Conservation (phyloP, 2,888 invertebrate genomes). For the Cephus spinipes region DNA sequence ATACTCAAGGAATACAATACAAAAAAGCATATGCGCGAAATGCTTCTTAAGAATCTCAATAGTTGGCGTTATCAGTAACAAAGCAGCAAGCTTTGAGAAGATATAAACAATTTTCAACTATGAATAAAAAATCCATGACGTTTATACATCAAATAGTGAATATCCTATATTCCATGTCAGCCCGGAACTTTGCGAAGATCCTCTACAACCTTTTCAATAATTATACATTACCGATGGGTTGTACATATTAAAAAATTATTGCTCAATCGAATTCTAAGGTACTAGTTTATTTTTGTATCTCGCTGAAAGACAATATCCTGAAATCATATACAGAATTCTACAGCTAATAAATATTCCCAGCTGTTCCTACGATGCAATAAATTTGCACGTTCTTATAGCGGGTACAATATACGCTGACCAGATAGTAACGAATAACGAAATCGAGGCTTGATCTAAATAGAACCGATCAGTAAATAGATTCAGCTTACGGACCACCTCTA, state of each 20-base stretch:
- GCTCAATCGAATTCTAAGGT: not conserved
- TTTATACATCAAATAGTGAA: not conserved
- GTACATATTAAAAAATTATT: not conserved
- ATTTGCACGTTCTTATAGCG: not conserved
- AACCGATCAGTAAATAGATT: conserved; percentile 65
- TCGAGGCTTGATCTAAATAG: conserved; percentile 64
- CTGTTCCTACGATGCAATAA: not conserved
- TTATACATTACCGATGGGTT: not conserved
- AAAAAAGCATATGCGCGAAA: not conserved
- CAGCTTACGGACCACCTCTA: conserved; percentile 46
- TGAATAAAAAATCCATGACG: not conserved
- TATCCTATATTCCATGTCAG: not conserved
- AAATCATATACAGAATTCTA: not conserved
- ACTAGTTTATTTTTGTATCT: not conserved
- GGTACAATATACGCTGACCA: conserved; percentile 18
- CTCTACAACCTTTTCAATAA: not conserved
- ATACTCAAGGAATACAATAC: not conserved
- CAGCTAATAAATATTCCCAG: not conserved
- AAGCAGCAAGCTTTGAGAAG: not conserved
- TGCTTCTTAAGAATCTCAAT: not conserved
- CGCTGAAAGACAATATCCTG: not conserved
- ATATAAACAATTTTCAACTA: not conserved
- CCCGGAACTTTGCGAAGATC: not conserved
- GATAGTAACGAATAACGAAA: conserved; percentile 45
- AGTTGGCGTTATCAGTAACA: not conserved